Percentiles rank a stretch among this genome's conserved stretches.
phyloP scores from a whole-genome alignment of 2,797 vertebrate species.

The Enteromius paludinosus region DNA sequence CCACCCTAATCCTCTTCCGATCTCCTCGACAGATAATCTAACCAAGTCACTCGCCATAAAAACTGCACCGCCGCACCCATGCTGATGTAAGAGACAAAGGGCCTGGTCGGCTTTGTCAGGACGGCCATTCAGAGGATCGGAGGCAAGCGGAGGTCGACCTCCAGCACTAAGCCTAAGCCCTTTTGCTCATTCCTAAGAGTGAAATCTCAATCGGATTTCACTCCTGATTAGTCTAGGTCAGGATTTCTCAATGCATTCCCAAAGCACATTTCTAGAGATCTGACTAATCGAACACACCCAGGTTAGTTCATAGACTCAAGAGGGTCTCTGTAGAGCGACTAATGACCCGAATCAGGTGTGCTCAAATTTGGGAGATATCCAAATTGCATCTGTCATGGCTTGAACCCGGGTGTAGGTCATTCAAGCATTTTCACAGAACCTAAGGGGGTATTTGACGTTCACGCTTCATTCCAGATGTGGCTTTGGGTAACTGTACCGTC shows the following conservation, averaged over 20 bases:
- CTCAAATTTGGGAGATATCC: neutral
- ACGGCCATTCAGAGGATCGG: conserved; percentile 15
- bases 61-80: conserved; percentile 9
- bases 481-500: conserved; percentile 14
- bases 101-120: conserved; percentile 34
- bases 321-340: neutral
- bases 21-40: conserved; percentile 67
- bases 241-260: neutral
- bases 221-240: conserved; percentile 8
- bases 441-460: conserved; percentile 13
- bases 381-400: neutral
- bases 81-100: conserved; percentile 22
- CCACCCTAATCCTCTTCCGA: conserved; percentile 69
- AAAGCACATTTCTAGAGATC: neutral
- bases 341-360: conserved; percentile 10
- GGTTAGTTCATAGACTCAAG: conserved; percentile 1
- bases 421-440: conserved; percentile 14
- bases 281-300: neutral
- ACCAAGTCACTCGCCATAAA: conserved; percentile 21
- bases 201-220: conserved; percentile 1
- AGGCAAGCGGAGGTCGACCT: conserved; percentile 24
- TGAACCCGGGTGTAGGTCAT: neutral
- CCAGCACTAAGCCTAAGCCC: conserved; percentile 16
- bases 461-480: conserved; percentile 11
- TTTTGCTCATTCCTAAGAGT: neutral